phyloP scores from a whole-genome alignment of 2,113 vertebrate species.

The Scomber japonicus region DNA sequence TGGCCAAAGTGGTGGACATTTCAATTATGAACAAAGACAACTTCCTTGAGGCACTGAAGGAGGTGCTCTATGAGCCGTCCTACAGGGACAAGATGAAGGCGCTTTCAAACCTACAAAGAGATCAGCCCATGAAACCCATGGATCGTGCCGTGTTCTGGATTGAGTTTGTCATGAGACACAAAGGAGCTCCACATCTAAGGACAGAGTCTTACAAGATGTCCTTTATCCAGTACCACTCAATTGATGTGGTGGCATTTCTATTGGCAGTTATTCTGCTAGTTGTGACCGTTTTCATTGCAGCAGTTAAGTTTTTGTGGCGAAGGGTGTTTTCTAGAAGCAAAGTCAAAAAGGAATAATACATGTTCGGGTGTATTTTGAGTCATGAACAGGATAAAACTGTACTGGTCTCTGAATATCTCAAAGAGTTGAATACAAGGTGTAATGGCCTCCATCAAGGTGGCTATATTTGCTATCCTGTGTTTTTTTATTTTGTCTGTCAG shows the following conservation, averaged over 20 bases:
- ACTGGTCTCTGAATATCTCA: background rate
- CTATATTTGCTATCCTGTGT: too few relatives aligned
- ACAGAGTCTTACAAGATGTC: constrained; percentile 76
- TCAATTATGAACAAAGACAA: constrained; percentile 59
- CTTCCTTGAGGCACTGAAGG: constrained; percentile 67
- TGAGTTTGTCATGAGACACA: constrained; percentile 77
- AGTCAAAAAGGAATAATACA: constrained; percentile 57
- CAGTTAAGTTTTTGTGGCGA: constrained; percentile 26
- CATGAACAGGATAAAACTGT: too few relatives aligned
- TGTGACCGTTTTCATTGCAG: constrained; percentile 3
- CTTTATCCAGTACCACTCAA: constrained; percentile 51
- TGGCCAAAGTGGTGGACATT: constrained; percentile 71
- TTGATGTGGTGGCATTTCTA: constrained; percentile 62
- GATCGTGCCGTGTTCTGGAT: constrained; percentile 76
- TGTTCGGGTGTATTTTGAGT: background rate
- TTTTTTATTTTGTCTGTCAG: too few relatives aligned
- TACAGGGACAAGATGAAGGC: constrained; percentile 71
- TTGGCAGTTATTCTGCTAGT: constrained; percentile 1
- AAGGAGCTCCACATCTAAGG: constrained; percentile 67
- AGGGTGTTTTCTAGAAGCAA: constrained; percentile 51
- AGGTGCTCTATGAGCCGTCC: constrained; percentile 59
- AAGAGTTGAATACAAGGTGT: too few relatives aligned
- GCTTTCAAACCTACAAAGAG: constrained; percentile 67
- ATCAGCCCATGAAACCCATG: constrained; percentile 70
- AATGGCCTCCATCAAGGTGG: too few relatives aligned